Evolutionary conservation across 1,140 invertebrate genomes (phyloP), one percentile per base, ranked within the genome.

Genomic region (Neotoxoptera formosana): DNA sequence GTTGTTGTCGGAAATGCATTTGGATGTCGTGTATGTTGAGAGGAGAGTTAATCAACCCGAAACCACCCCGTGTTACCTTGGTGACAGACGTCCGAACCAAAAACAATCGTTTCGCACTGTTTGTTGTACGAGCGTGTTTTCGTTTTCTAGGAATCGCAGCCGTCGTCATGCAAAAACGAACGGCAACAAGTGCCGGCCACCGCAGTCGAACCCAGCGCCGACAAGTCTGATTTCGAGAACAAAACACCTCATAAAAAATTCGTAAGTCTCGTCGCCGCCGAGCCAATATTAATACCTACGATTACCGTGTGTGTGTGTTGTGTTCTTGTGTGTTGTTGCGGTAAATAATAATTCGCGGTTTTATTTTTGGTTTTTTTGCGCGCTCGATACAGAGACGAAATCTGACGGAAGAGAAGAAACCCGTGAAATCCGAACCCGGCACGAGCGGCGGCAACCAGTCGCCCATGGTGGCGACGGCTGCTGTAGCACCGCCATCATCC

Each of bases 231-330:
- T 51, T n/a, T 93, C 23, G 91, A 93, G 41, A 93, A 93, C 48
- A 93, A 93, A 93, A 93, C 91, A 14, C 91, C 91, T 36, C 91
- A 93, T 47, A 93, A 93, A 30, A 93, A 93, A 93, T 93, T 93
- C 34, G 91, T 93, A 84, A 93, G 91, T 93, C 17, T 7, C 30
- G 3, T 76, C 60, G 36, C 45, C 45, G 23, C 45, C 25, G 11
- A 87, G 14, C 30, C 11, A 76, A 76, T 87, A 48, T 9, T 14
- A 48, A 48, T 14, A 1, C 48, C 30, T 87, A 87, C 34, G 81
- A 45, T 11, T 41, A 84, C 21, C 34, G 36, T 34, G 81, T 41
- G 8, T 36, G 81, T 23, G n/a, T 67, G 56, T 67, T n/a, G 11
- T n/a, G 9, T 86, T 86, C 48, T n/a, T 67, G 60, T 81, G 76